A percentile compares a stretch with the other conserved stretches of the same genome.
Conservation (phyloP, 2,888 invertebrate species). For the Caradrina kadenii region DNA sequence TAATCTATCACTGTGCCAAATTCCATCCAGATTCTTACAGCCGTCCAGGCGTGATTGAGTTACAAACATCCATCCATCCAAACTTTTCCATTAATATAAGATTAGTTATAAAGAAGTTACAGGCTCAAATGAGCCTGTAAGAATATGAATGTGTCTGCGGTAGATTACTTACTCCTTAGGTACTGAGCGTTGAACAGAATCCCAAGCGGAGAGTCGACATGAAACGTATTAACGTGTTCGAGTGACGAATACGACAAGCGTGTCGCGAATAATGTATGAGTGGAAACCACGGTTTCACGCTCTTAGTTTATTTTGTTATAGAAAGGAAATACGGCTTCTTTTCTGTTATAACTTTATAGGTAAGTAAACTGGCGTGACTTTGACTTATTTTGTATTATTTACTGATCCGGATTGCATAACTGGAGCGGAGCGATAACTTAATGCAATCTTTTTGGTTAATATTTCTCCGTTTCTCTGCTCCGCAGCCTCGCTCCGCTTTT, state of each 20-base stretch:
- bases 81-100: not conserved
- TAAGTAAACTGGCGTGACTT: no score
- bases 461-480: no score
- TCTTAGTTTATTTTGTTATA: conserved; percentile 40
- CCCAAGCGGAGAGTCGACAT: conserved; percentile 35
- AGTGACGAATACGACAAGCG: conserved; percentile 42
- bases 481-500: no score
- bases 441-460: no score
- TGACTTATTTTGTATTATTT: no score
- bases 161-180: conserved; percentile 35
- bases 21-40: no score
- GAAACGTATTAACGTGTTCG: conserved; percentile 35
- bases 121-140: not conserved
- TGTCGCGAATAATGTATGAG: conserved; percentile 37
- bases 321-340: conserved; percentile 26
- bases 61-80: no score
- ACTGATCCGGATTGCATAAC: no score
- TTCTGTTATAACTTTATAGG: conserved; percentile 6
- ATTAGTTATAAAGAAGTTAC: conserved; percentile 1
- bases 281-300: conserved; percentile 7
- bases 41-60: no score
- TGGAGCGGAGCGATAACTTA: no score
- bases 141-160: conserved; percentile 13
- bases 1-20: no score
- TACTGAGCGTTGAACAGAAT: conserved; percentile 26